These are phyloP conservation scores for Sebastes taczanowskii DNA, from an alignment of 2,797 vertebrate genomes.

Conservation along the genomic window DNA sequence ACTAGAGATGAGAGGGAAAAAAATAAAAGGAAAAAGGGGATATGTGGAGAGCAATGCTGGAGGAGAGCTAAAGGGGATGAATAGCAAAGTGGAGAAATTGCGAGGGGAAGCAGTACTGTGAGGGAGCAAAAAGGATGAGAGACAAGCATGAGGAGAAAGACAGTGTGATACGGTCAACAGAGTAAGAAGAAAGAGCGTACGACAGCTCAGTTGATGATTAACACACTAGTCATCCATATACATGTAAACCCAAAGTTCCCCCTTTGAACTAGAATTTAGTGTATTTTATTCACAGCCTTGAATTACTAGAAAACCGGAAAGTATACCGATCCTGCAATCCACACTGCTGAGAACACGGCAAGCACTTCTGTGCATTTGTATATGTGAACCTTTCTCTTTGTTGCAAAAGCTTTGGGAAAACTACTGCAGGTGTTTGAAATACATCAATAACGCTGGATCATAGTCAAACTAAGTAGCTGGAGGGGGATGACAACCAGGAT, in stretches of 20 bases:
- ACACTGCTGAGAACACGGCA: constrained; percentile 13
- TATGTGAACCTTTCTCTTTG: constrained; percentile 37
- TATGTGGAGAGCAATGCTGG: constrained; percentile 1
- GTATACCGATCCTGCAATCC: background rate
- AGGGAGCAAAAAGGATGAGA: constrained; percentile 17
- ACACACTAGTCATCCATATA: background rate
- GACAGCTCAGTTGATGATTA: constrained; percentile 23
- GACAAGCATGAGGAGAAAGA: constrained; percentile 16
- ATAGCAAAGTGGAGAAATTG: constrained; percentile 27
- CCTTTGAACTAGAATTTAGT: background rate
- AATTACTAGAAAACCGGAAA: background rate
- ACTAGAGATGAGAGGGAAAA: background rate
- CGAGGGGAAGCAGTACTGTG: constrained; percentile 12
- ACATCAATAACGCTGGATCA: constrained; percentile 69
- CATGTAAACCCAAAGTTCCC: background rate
- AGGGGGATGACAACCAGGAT: constrained; percentile 68
- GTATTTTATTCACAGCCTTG: constrained; percentile 20
- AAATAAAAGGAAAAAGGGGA: background rate
- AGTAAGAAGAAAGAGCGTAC: constrained; percentile 17
- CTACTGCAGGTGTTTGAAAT: constrained; percentile 67
- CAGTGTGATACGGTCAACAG: background rate
- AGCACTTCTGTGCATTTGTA: constrained; percentile 40
- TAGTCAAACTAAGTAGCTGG: constrained; percentile 68
- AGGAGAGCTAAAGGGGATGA: constrained; percentile 38
- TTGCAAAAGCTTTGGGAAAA: constrained; percentile 56